Conservation (phyloP, 2,113 vertebrate species). For the Sinocyclocheilus rhinocerous region DNA sequence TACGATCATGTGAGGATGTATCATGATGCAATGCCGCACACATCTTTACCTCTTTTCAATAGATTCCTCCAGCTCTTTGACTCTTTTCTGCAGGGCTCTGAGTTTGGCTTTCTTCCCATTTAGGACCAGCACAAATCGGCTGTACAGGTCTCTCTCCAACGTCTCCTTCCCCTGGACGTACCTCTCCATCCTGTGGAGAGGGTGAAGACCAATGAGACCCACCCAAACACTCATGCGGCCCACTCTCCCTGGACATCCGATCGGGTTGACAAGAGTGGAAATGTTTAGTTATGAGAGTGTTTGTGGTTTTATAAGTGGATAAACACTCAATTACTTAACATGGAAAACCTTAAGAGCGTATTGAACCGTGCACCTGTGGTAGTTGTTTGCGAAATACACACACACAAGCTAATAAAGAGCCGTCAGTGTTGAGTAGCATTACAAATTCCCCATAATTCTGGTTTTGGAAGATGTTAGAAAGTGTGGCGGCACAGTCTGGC, state of each 20-base stretch:
- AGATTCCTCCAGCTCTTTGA: constrained; percentile 72
- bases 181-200: constrained; percentile 77
- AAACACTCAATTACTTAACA: constrained; percentile 9
- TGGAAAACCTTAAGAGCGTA: neutral
- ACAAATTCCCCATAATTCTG: neutral
- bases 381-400: neutral
- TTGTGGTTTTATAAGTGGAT: neutral
- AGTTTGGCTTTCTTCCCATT: constrained; percentile 95
- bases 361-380: constrained; percentile 3
- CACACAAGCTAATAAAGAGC: too few relatives aligned
- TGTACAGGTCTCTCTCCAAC: constrained; percentile 85
- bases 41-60: constrained; percentile 51
- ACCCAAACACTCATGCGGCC: neutral
- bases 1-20: neutral
- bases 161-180: constrained; percentile 81
- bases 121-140: constrained; percentile 84
- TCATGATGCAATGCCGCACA: neutral
- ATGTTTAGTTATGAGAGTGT: too few relatives aligned
- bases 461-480: constrained; percentile 27
- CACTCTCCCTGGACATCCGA: neutral
- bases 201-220: neutral
- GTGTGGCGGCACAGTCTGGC: constrained; percentile 24
- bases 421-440: too few relatives aligned
- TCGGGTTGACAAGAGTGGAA: neutral
- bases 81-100: constrained; percentile 77